Evolutionary conservation across 2,888 invertebrate species (phyloP).

Genomic region (Dicycla oo): DNA sequence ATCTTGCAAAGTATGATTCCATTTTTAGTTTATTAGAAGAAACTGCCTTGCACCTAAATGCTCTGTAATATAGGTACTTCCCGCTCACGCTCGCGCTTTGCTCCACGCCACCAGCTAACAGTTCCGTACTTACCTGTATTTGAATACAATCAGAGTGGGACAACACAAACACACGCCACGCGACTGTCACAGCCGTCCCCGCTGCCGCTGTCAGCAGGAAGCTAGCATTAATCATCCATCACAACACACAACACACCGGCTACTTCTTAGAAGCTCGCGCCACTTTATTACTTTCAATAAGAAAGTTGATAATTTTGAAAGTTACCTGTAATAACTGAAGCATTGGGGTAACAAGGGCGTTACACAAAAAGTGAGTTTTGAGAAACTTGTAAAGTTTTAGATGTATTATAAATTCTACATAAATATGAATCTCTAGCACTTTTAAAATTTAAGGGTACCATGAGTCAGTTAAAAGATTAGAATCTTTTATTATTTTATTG

Average conservation of each 20-base stretch:
- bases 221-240: constrained; percentile 54
- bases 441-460: too few relatives aligned
- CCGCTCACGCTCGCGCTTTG: constrained; percentile 2
- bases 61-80: too few relatives aligned
- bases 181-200: constrained; percentile 32
- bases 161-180: constrained; percentile 50
- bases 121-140: constrained; percentile 58
- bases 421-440: too few relatives aligned
- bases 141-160: constrained; percentile 45
- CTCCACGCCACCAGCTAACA: constrained; percentile 21
- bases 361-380: too few relatives aligned
- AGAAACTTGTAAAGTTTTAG: too few relatives aligned
- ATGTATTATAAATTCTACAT: too few relatives aligned
- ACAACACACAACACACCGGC: background rate
- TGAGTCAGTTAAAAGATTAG: too few relatives aligned
- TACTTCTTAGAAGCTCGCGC: constrained; percentile 2
- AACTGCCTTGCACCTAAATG: too few relatives aligned
- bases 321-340: background rate
- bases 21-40: too few relatives aligned
- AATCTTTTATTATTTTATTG: too few relatives aligned
- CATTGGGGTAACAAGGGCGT: too few relatives aligned
- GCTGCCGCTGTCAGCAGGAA: constrained; percentile 52
- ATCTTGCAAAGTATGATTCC: too few relatives aligned
- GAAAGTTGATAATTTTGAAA: constrained; percentile 4
- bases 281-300: constrained; percentile 2